Percentiles rank a stretch among this genome's conserved stretches.
Evolutionary conservation across 2,888 invertebrate genomes (phyloP).

Genomic region (Andrena bucephala): DNA sequence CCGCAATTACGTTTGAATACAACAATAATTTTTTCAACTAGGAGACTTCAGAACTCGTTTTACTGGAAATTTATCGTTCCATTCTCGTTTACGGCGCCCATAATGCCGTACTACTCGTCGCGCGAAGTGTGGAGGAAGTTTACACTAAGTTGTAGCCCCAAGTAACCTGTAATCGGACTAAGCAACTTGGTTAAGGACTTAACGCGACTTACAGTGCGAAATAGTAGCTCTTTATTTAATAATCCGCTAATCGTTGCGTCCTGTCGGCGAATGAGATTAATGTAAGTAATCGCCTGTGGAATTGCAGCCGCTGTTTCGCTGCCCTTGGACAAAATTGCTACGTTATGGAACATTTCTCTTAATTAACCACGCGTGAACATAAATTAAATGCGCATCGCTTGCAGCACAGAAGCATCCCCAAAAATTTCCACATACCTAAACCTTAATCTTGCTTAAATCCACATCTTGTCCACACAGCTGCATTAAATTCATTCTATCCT

Average conservation of each 20-base stretch:
- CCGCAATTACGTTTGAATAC: no score
- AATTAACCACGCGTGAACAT: neutral
- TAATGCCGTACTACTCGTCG: neutral
- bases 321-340: neutral
- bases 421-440: no score
- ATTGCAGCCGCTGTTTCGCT: neutral
- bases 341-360: constrained; percentile 4
- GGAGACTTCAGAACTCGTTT: no score
- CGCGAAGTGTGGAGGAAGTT: constrained; percentile 13
- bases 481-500: neutral
- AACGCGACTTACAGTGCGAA: constrained; percentile 39
- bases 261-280: constrained; percentile 27
- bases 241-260: constrained; percentile 67
- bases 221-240: constrained; percentile 74
- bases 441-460: no score
- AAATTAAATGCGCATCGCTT: no score
- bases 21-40: no score
- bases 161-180: constrained; percentile 58
- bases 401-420: no score
- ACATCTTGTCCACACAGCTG: no score
- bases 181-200: constrained; percentile 66
- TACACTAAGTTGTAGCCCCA: constrained; percentile 4
- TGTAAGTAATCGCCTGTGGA: constrained; percentile 8
- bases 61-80: neutral
- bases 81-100: neutral